phyloP scores from a whole-genome alignment of 1,140 invertebrate species.

The Zaprionus tsacasi region DNA sequence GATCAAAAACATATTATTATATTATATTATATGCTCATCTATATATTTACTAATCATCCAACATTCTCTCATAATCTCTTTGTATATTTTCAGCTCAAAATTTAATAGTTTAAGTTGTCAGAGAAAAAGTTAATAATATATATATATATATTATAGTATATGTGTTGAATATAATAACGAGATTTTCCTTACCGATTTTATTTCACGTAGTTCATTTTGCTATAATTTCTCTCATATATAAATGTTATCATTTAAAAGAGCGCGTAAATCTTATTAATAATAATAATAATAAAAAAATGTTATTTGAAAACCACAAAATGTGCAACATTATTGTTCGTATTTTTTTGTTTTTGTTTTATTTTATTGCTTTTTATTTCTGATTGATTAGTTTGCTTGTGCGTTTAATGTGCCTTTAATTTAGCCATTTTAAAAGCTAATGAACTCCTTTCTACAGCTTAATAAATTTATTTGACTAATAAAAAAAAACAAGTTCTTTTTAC shows the following conservation, averaged over 20 bases:
- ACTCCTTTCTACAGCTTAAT: slow-evolving; percentile 13
- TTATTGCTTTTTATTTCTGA: slow-evolving; percentile 15
- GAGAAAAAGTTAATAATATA: background rate
- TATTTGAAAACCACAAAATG: slow-evolving; percentile 51
- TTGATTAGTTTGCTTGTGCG: slow-evolving; percentile 38
- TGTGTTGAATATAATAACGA: slow-evolving; percentile 24
- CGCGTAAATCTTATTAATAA: slow-evolving; percentile 51
- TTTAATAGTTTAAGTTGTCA: slow-evolving; percentile 72
- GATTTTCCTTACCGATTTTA: slow-evolving; percentile 43
- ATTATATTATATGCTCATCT: slow-evolving; percentile 20
- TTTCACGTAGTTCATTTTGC: slow-evolving; percentile 43
- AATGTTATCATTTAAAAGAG: slow-evolving; percentile 48
- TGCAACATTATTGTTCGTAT: slow-evolving; percentile 32
- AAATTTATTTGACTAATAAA: slow-evolving; percentile 48
- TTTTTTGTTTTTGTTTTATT: slow-evolving; percentile 30
- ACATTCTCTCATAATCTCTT: slow-evolving; percentile 66
- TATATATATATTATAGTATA: slow-evolving; percentile 1
- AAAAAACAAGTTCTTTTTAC: slow-evolving; percentile 20
- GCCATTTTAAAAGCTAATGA: slow-evolving; percentile 23
- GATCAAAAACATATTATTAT: slow-evolving; percentile 26
- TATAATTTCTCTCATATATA: slow-evolving; percentile 38
- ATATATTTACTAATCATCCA: slow-evolving; percentile 62
- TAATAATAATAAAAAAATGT: slow-evolving; percentile 59
- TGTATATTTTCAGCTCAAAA: slow-evolving; percentile 83
- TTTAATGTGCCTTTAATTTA: slow-evolving; percentile 19